Evolutionary conservation across 1,140 invertebrate genomes (phyloP).

Genomic region (Triops longicaudatus): DNA sequence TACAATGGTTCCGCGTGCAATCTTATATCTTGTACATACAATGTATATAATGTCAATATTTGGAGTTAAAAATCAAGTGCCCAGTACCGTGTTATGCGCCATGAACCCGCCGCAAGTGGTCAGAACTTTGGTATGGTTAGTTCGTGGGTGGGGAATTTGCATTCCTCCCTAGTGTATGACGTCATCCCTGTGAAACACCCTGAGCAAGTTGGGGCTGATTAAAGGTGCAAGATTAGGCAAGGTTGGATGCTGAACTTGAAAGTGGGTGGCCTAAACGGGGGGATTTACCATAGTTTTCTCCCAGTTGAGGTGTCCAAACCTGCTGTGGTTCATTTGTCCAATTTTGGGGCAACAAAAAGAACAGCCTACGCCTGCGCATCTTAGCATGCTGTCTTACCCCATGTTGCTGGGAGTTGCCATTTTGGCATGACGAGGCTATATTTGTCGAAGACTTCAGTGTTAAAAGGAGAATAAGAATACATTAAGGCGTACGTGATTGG

Average conservation of each 20-base stretch:
- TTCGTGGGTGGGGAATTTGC: not conserved
- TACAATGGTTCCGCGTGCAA: conserved; percentile 17
- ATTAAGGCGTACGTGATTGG: not conserved
- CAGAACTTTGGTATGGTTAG: not conserved
- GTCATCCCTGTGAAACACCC: not conserved
- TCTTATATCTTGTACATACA: too few species aligned
- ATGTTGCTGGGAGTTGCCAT: not conserved
- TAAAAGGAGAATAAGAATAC: not conserved
- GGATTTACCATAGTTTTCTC: not conserved
- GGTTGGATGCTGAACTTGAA: not conserved
- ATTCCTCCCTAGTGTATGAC: not conserved
- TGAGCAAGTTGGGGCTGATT: not conserved
- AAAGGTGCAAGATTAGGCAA: not conserved
- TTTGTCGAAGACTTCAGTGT: not conserved
- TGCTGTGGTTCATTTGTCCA: not conserved
- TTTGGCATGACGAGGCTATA: not conserved
- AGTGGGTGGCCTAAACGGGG: not conserved
- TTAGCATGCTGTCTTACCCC: not conserved
- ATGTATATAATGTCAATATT: too few species aligned
- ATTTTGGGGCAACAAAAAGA: not conserved
- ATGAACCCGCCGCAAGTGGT: not conserved
- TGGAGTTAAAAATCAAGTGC: too few species aligned
- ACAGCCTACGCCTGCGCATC: not conserved
- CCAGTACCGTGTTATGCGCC: not conserved
- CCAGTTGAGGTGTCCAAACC: not conserved